phyloP scores from a whole-genome alignment of 2,888 invertebrate genomes.

The Diadegma fenestrale region DNA sequence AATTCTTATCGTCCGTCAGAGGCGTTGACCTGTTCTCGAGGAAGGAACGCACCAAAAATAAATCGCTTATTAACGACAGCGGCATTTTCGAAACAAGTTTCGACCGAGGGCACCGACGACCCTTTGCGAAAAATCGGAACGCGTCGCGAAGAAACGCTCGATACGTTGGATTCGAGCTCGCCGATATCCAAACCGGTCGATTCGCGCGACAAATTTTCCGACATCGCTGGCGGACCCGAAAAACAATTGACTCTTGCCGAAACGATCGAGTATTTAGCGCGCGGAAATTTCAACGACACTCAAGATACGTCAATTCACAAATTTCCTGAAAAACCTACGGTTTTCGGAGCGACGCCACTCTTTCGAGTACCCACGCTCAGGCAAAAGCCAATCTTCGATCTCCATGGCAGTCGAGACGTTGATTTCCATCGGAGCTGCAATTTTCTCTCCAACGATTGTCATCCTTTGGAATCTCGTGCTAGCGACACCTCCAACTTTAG shows the following conservation, averaged over 20 bases:
- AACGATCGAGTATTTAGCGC: constrained; percentile 66
- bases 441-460: constrained; percentile 49
- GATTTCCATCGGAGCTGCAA: constrained; percentile 49
- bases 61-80: constrained; percentile 17
- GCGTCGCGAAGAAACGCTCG: not conserved
- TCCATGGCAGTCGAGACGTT: constrained; percentile 65
- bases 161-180: not conserved
- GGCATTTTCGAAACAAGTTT: constrained; percentile 5
- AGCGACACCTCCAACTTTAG: constrained; percentile 70
- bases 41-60: constrained; percentile 15
- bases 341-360: constrained; percentile 18
- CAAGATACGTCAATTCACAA: constrained; percentile 44
- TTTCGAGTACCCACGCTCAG: constrained; percentile 4
- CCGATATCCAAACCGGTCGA: not conserved
- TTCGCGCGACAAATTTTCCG: constrained; percentile 17
- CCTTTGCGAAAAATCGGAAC: not conserved
- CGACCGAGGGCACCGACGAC: not conserved
- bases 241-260: constrained; percentile 39
- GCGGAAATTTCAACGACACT: constrained; percentile 28
- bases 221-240: not conserved
- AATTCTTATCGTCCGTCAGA: not conserved
- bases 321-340: constrained; percentile 46
- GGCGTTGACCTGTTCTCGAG: not conserved
- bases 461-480: constrained; percentile 40
- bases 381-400: constrained; percentile 61